Evolutionary conservation across 2,888 invertebrate genomes (phyloP).

Genomic region (Lycia hirtaria): DNA sequence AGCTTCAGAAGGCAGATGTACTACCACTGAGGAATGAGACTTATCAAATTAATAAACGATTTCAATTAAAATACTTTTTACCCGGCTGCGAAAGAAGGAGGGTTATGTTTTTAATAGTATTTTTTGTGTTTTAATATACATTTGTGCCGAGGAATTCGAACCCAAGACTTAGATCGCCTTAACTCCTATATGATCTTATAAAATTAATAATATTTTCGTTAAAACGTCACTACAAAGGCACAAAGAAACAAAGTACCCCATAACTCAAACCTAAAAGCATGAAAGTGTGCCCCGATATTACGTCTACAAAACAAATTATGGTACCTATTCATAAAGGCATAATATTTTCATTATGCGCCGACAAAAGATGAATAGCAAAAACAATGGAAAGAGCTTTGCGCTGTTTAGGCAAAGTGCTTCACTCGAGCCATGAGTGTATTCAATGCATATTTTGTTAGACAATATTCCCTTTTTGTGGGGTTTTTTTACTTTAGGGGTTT

Average conservation of each 20-base stretch:
- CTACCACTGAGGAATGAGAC: no score
- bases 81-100: no score
- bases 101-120: no score
- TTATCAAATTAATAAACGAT: no score
- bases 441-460: conserved; percentile 18
- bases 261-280: conserved; percentile 18
- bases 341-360: conserved; percentile 29
- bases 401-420: conserved; percentile 29
- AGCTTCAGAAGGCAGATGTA: no score
- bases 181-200: no score
- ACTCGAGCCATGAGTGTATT: conserved; percentile 13
- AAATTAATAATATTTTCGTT: no score
- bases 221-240: not conserved
- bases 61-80: no score
- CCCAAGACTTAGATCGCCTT: no score
- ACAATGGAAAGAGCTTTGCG: conserved; percentile 27
- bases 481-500: conserved; percentile 4
- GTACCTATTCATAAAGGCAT: conserved; percentile 27
- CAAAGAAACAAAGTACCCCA: conserved; percentile 8
- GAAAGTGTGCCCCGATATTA: conserved; percentile 16
- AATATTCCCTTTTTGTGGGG: conserved; percentile 4
- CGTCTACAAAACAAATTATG: conserved; percentile 23
- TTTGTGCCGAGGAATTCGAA: no score
- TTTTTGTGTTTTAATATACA: no score
- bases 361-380: conserved; percentile 29